Percentiles rank a stretch among this genome's conserved stretches.
These are phyloP conservation scores for Acanthurus tractus DNA, from an alignment of 2,797 vertebrate genomes.

Conservation along the genomic window DNA sequence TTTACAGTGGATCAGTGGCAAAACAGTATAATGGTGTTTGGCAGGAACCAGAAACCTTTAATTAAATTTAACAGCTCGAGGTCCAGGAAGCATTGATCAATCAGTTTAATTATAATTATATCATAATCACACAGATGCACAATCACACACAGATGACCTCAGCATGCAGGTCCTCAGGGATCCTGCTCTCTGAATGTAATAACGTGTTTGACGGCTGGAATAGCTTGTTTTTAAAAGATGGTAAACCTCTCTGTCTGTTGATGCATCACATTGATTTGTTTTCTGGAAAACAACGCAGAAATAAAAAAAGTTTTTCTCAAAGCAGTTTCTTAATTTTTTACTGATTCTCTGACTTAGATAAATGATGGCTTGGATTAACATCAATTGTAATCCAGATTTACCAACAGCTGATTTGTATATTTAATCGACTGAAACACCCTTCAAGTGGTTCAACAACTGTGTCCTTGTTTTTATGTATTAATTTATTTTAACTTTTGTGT, in stretches of 20 bases:
- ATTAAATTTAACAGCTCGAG: constrained; percentile 57
- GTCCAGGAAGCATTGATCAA: constrained; percentile 63
- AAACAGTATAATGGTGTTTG: constrained; percentile 22
- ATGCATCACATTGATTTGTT: background rate
- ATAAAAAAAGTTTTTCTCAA: background rate
- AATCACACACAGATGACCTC: constrained; percentile 47
- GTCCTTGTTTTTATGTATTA: constrained; percentile 4
- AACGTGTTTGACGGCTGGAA: background rate
- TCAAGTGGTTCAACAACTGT: background rate
- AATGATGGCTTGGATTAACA: background rate
- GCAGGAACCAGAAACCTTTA: constrained; percentile 71
- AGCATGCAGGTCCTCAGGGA: constrained; percentile 31
- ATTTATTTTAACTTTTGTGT: constrained; percentile 1
- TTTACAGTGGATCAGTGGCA: constrained; percentile 7
- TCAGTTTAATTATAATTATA: constrained; percentile 56
- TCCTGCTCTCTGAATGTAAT: constrained; percentile 48
- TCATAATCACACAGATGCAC: constrained; percentile 32
- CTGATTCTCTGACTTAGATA: background rate
- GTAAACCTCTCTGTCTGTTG: background rate
- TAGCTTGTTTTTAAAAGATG: background rate
- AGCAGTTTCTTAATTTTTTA: background rate
- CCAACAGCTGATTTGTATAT: background rate
- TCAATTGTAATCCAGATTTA: too few species aligned
- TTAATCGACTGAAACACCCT: background rate
- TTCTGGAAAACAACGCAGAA: background rate